Evolutionary conservation across 2,888 invertebrate genomes (phyloP), one percentile per base, ranked within the genome.

Genomic region (Chrysotoxum bicinctum): DNA sequence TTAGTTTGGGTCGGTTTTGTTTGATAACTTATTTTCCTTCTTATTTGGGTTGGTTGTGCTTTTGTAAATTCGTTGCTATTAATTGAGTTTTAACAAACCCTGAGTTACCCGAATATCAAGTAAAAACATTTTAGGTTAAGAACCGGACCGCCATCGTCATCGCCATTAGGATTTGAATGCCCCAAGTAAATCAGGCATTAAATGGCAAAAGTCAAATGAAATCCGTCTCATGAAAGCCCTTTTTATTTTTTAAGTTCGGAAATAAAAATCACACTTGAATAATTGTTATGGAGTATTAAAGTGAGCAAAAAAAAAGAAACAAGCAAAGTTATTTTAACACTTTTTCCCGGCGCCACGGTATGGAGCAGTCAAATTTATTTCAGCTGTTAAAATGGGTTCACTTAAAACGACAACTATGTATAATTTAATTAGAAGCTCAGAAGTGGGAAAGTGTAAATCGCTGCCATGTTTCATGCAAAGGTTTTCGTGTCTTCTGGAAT

Each of bases 1-100:
- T 81, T 81, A 85, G 85, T 81, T 85, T 85, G 81, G 85, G 85
- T 58, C 37, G 58, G 16, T 85, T 68, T 68, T 80, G 80, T 85
- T 81, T 85, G 81, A 72, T 35, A 58, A 85, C 74, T 85, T 85
- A 85, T 85, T 85, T 81, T 73, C 40, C 62, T 81, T 80, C 58
- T 74, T 43, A n/a, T 50, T 35, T 4, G 62, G 62, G 35, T 35
- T 64, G 19, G 30, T 74, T 66, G 19, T 56, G 48, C 58, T 35
- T 56, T 56, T 66, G 68, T 64, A 56, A 74, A 64, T 76, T 73
- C 73, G 73, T 62, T 73, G 69, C 62, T 81, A 85, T 85, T 81
- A 85, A 85, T 85, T 81, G 64, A 77, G 73, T 81, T 85, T 85
- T 60, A 80, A 80, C 66, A 80, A 60, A 50, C 76, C 35, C 81